phyloP scores from a whole-genome alignment of 1,140 invertebrate genomes.

The Micrasema longulum region DNA sequence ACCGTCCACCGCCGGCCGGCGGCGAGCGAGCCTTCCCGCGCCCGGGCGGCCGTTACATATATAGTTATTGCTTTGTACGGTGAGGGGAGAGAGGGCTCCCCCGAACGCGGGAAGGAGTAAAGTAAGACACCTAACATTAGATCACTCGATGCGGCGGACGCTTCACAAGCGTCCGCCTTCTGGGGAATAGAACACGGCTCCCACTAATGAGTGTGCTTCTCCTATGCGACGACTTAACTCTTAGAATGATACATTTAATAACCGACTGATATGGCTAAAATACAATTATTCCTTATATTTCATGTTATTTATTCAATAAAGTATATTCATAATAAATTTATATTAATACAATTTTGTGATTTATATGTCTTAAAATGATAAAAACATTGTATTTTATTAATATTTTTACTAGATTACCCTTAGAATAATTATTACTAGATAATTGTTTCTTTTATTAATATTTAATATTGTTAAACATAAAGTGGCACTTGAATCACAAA shows the following conservation, averaged over 20 bases:
- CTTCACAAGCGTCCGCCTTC: too few species aligned
- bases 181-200: too few species aligned
- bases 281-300: conserved; percentile 60
- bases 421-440: conserved; percentile 70
- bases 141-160: too few species aligned
- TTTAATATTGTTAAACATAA: conserved; percentile 69
- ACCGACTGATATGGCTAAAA: conserved; percentile 70
- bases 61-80: too few species aligned
- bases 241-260: conserved; percentile 51
- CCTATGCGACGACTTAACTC: conserved; percentile 39
- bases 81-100: too few species aligned
- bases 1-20: not conserved
- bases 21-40: too few species aligned
- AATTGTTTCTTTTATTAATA: conserved; percentile 64
- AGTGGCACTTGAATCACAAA: conserved; percentile 73
- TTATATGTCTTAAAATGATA: conserved; percentile 70
- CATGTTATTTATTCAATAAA: conserved; percentile 53
- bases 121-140: too few species aligned
- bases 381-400: conserved; percentile 71
- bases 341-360: conserved; percentile 52
- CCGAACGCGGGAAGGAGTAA: too few species aligned
- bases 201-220: conserved; percentile 31
- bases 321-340: conserved; percentile 56
- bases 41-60: too few species aligned
- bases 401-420: conserved; percentile 63